Conservation (phyloP, 2,888 invertebrate genomes). For the Torymus texanus region DNA sequence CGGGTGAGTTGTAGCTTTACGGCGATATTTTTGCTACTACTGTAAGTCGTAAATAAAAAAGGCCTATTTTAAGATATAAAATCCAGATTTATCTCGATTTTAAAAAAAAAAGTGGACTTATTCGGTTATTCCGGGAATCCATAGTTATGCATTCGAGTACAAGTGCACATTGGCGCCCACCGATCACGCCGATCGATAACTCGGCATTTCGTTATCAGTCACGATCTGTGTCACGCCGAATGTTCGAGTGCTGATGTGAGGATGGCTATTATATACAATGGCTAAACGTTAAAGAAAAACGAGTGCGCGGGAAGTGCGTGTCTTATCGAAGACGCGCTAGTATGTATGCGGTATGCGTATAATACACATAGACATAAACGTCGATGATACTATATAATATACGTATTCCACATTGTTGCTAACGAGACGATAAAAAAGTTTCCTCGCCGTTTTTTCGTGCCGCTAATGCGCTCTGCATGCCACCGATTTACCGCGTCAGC, state of each 20-base stretch:
- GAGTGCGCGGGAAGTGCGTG: neutral
- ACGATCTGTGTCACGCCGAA: conserved; percentile 11
- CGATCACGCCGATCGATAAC: conserved; percentile 33
- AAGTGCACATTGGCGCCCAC: too few relatives aligned
- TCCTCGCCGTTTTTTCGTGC: neutral
- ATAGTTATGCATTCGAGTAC: too few relatives aligned
- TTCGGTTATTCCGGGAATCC: too few relatives aligned
- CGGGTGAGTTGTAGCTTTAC: too few relatives aligned
- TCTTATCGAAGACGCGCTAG: neutral
- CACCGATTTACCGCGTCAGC: neutral
- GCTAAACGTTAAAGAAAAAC: too few relatives aligned
- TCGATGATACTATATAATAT: neutral
- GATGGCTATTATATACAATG: neutral
- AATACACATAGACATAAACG: conserved; percentile 6
- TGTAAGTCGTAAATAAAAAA: too few relatives aligned
- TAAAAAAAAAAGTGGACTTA: too few relatives aligned
- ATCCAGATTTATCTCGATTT: too few relatives aligned
- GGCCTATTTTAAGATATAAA: too few relatives aligned
- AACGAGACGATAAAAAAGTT: conserved; percentile 37
- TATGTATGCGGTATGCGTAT: neutral
- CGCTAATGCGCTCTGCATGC: too few relatives aligned
- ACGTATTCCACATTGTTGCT: conserved; percentile 27
- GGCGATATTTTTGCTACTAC: too few relatives aligned
- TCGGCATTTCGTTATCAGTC: conserved; percentile 31
- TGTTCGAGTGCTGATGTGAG: conserved; percentile 2